A percentile compares a stretch with the other conserved stretches of the same genome.
These are phyloP conservation scores for Chalcis sispes DNA, from an alignment of 2,888 invertebrate species.

Conservation along the genomic window DNA sequence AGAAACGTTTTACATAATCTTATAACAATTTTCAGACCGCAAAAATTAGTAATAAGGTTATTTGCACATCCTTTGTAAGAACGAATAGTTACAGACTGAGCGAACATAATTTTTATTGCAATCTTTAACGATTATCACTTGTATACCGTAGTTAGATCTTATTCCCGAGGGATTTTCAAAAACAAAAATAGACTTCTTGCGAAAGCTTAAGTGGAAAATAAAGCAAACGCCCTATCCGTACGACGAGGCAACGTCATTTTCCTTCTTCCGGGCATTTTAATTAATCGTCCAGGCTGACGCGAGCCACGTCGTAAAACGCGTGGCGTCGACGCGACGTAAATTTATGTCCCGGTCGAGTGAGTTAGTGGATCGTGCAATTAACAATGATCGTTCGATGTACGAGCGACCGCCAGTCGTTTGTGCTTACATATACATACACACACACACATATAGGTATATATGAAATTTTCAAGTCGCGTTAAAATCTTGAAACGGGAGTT, in stretches of 20 bases:
- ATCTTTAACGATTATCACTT: no score
- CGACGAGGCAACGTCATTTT: conserved; percentile 2
- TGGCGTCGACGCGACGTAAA: conserved; percentile 43
- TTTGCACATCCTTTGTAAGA: no score
- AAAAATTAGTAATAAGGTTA: no score
- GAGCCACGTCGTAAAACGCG: conserved; percentile 1
- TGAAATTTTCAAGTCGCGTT: no score
- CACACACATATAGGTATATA: neutral
- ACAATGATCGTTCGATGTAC: conserved; percentile 47
- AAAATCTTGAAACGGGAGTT: neutral
- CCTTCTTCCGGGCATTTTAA: conserved; percentile 29
- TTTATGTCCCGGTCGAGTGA: conserved; percentile 52
- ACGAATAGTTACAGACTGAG: no score
- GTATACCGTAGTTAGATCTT: no score
- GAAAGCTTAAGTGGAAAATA: neutral
- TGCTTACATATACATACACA: no score
- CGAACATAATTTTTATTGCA: no score
- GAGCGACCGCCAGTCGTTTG: neutral
- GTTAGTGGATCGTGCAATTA: conserved; percentile 51
- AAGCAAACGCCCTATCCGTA: neutral
- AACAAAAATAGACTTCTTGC: neutral
- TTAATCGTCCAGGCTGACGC: conserved; percentile 5
- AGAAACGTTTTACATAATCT: no score
- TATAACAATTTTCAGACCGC: no score
- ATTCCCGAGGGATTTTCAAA: neutral